Evolutionary conservation across 1,140 invertebrate genomes (phyloP).

Genomic region (Drosophila elegans): DNA sequence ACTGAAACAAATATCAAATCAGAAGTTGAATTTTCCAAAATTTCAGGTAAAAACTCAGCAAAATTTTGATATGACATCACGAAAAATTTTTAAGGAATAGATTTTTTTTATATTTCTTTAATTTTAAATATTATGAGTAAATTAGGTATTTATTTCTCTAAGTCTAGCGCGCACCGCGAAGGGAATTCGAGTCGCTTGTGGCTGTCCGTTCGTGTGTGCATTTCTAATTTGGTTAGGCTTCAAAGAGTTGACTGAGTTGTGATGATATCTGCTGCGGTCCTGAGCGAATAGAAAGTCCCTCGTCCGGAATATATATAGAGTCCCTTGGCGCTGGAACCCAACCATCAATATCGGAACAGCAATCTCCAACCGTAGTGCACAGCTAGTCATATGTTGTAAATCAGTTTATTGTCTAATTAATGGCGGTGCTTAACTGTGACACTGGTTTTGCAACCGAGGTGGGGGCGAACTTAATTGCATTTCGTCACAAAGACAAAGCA

Average conservation of each 20-base stretch:
- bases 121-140: not conserved
- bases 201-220: slow-evolving; percentile 48
- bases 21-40: too few relatives aligned
- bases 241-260: slow-evolving; percentile 29
- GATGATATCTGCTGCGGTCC: slow-evolving; percentile 4
- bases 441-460: not conserved
- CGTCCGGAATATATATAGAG: not conserved
- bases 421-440: slow-evolving; percentile 17
- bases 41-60: too few relatives aligned
- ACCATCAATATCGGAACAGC: not conserved
- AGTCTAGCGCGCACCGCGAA: not conserved
- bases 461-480: slow-evolving; percentile 48
- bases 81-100: too few relatives aligned
- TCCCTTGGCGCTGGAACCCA: not conserved
- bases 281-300: too few relatives aligned
- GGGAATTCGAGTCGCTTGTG: slow-evolving; percentile 18
- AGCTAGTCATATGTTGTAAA: slow-evolving; percentile 52
- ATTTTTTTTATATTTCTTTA: not conserved
- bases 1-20: too few relatives aligned
- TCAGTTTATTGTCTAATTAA: slow-evolving; percentile 76
- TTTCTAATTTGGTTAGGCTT: slow-evolving; percentile 56
- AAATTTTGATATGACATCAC: too few relatives aligned
- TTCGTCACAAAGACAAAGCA: slow-evolving; percentile 46
- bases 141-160: not conserved
- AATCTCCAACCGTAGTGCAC: not conserved